Evolutionary conservation across 2,797 vertebrate genomes (phyloP), one percentile per base, ranked within the genome.

Genomic region (Lutjanus argentimaculatus): DNA sequence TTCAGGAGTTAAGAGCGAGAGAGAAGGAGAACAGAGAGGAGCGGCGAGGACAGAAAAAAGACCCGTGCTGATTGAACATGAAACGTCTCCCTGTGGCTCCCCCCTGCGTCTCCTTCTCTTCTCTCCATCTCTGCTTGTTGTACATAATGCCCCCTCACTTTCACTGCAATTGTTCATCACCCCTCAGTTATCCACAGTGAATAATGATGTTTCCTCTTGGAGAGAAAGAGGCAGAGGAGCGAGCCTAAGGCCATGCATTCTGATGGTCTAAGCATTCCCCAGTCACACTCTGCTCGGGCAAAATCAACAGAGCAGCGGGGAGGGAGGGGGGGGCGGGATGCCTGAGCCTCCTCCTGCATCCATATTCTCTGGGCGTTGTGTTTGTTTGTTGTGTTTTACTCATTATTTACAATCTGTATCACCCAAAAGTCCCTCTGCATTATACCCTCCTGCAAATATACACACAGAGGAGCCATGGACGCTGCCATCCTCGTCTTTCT

Each of bases 201-300:
- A 93, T 92, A 90, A 93, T 84, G 87, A 91, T 86, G 88, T 88
- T 87, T 86, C 90, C 81, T 83, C 83, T 77, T 52, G 46, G 78
- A 90, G 85, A 83, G 85, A 78, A 56, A 25, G 72, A 83, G 58
- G 82, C 43, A 86, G 74, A 89, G 84, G 74, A 85, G 80, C 36
- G 21, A 65, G 85, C 93, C 92, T 49, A 1, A 80, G 90, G 92
- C 90, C 76, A 78, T 77, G 72, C 69, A 83, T 92, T 88, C 81
- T 92, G 89, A 91, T 90, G 88, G 89, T 83, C 89, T 89, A 83
- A 92, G 89, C 84, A 65, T 72, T 88, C 91, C 82, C 86, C 62
- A 71, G 88, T 75, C 73, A 1, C 84, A 14, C 58, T 62, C 22
- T 15, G 67, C 88, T 79, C 49, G 4, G 64, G 72, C 63, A 86